A percentile compares a stretch with the other conserved stretches of the same genome.
Evolutionary conservation across 2,113 vertebrate species (phyloP).

Genomic region (Ascaphus truei): DNA sequence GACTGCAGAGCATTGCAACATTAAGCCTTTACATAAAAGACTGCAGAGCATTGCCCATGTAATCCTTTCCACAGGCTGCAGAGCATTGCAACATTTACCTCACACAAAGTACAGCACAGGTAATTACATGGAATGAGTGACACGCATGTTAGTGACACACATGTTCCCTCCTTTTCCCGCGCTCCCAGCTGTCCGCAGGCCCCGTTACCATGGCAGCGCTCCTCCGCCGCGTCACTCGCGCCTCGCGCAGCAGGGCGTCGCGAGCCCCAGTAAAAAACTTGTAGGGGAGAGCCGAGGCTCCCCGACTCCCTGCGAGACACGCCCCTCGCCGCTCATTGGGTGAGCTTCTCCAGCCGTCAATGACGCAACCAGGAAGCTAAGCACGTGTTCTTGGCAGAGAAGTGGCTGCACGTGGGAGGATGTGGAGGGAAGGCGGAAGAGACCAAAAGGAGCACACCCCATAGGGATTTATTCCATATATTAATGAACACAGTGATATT

Average conservation of each 20-base stretch:
- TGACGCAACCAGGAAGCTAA: background rate
- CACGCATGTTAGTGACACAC: background rate
- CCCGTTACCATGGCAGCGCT: background rate
- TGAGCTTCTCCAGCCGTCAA: too few species aligned
- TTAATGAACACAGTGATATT: too few species aligned
- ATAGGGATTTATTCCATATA: too few species aligned
- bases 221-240: background rate
- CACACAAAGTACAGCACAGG: too few species aligned
- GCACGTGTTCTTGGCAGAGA: too few species aligned
- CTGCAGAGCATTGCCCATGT: background rate
- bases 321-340: background rate
- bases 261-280: too few species aligned
- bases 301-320: background rate
- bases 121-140: background rate
- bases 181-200: too few species aligned
- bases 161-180: background rate
- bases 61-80: background rate
- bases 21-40: background rate
- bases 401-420: too few species aligned
- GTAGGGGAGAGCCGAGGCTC: background rate
- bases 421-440: too few species aligned
- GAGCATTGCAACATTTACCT: too few species aligned
- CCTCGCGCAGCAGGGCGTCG: background rate
- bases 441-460: too few species aligned
- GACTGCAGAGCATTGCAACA: background rate